Percentiles rank a stretch among this genome's conserved stretches.
Conservation (phyloP, 2,797 vertebrate genomes). For the Mus minutoides region DNA sequence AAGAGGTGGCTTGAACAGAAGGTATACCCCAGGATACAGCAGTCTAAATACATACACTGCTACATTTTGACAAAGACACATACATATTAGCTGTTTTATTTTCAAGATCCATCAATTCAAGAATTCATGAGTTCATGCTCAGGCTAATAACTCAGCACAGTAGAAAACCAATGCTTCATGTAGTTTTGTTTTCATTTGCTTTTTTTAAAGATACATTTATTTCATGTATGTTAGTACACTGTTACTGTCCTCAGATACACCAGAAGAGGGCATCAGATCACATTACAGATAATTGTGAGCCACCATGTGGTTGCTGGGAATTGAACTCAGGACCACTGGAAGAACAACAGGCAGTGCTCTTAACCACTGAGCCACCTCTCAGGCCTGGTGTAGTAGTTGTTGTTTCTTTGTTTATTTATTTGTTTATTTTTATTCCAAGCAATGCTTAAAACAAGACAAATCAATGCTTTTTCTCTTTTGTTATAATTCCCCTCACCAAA, state of each 20-base stretch:
- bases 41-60: neutral
- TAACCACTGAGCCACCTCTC: neutral
- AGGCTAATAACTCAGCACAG: neutral
- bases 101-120: neutral
- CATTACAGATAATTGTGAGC: neutral
- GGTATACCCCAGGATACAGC: neutral
- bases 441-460: neutral
- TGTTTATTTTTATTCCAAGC: neutral
- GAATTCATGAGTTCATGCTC: neutral
- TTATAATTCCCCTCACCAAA: neutral
- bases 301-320: neutral
- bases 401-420: neutral
- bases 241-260: neutral
- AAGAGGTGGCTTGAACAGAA: neutral
- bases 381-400: too few relatives aligned
- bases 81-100: neutral
- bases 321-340: neutral
- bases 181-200: neutral
- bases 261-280: neutral
- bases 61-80: neutral
- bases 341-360: neutral
- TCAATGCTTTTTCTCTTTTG: neutral
- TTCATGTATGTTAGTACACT: neutral
- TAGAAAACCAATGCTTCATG: neutral
- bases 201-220: too few relatives aligned